phyloP scores from a whole-genome alignment of 2,113 vertebrate species.

The Sylvia atricapilla region DNA sequence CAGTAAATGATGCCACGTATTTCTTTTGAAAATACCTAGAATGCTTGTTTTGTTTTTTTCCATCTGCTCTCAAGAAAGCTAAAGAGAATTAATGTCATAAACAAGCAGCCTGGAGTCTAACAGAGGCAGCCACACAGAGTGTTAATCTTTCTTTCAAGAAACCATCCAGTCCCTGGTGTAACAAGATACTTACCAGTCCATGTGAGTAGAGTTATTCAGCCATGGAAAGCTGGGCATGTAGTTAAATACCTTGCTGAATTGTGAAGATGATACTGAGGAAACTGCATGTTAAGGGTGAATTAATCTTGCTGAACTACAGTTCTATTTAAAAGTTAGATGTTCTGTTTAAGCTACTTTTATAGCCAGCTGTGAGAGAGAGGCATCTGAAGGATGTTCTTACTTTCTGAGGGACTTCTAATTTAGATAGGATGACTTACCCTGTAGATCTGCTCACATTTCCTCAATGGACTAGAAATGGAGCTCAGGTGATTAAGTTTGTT shows the following conservation, averaged over 20 bases:
- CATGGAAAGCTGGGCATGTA: background rate
- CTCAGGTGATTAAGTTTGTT: background rate
- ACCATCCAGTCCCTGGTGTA: background rate
- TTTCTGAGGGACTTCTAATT: background rate
- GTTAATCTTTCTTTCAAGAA: background rate
- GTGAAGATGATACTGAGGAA: background rate
- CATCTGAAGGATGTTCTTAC: background rate
- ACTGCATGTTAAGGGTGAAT: background rate
- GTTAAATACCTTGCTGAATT: constrained; percentile 1
- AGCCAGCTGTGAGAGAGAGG: background rate
- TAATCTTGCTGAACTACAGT: background rate
- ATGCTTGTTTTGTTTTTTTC: background rate
- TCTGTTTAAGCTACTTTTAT: background rate
- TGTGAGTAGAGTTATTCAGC: background rate
- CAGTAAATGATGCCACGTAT: background rate
- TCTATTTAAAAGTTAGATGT: background rate
- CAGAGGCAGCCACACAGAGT: background rate
- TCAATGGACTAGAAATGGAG: background rate
- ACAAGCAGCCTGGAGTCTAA: background rate
- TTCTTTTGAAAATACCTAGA: background rate
- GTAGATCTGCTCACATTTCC: background rate
- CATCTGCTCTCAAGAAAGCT: constrained; percentile 3
- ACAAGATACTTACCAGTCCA: background rate
- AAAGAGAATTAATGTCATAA: constrained; percentile 15
- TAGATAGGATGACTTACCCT: background rate